Evolutionary conservation across 2,888 invertebrate genomes (phyloP).

Genomic region (Ochropleura plecta): DNA sequence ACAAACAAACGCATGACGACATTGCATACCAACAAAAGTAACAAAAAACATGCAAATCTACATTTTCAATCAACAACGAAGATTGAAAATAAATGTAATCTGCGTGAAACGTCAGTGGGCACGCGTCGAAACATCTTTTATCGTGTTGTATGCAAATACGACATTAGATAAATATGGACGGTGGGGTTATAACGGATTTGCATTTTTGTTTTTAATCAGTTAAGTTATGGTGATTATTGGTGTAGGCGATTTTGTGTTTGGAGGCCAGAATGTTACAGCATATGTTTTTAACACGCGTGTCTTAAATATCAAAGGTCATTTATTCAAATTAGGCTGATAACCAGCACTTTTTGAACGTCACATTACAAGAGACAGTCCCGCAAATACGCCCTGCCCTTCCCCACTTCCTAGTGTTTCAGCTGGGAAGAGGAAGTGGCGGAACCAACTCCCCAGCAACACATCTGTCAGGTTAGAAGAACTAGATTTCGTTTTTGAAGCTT

Average conservation of each 20-base stretch:
- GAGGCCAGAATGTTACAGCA: background rate
- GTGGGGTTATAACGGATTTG: slow-evolving; percentile 65
- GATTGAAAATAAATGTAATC: slow-evolving; percentile 88
- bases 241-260: background rate
- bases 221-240: slow-evolving; percentile 16
- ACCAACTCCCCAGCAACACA: no score
- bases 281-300: no score
- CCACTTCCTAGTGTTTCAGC: no score
- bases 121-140: slow-evolving; percentile 75
- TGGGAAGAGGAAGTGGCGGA: no score
- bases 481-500: no score
- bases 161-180: slow-evolving; percentile 70
- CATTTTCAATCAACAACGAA: slow-evolving; percentile 72
- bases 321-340: no score
- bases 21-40: slow-evolving; percentile 43
- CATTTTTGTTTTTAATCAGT: slow-evolving; percentile 62
- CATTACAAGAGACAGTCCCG: no score
- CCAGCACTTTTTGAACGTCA: no score
- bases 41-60: slow-evolving; percentile 60
- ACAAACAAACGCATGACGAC: slow-evolving; percentile 26
- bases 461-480: no score
- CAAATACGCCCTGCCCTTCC: no score
- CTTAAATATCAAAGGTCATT: no score
- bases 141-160: slow-evolving; percentile 78
- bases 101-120: slow-evolving; percentile 75